These are phyloP conservation scores for Pangasius mekongensis DNA, from an alignment of 2,797 vertebrate species.

Conservation along the genomic window DNA sequence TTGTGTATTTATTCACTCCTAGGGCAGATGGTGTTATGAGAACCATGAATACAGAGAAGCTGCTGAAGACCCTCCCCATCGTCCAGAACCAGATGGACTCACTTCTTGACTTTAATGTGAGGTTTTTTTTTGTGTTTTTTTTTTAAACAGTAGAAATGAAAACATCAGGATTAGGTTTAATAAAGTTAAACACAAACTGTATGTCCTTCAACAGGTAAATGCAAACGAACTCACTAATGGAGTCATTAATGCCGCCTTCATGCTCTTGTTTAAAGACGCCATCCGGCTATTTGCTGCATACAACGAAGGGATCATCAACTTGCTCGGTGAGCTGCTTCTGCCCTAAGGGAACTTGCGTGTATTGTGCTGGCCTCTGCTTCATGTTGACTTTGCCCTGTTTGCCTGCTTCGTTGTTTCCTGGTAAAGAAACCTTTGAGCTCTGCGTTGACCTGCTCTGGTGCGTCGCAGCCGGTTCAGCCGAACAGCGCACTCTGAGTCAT, in stretches of 20 bases:
- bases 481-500: conserved; percentile 35
- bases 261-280: conserved; percentile 97
- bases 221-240: conserved; percentile 96
- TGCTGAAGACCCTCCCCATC: conserved; percentile 92
- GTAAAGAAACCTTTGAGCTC: conserved; percentile 53
- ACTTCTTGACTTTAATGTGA: conserved; percentile 92
- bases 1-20: background rate
- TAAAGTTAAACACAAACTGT: background rate
- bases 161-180: background rate
- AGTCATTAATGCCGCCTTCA: conserved; percentile 96
- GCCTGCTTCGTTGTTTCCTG: conserved; percentile 38
- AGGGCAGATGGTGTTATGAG: conserved; percentile 96
- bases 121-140: conserved; percentile 48
- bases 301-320: conserved; percentile 96
- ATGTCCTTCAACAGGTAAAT: conserved; percentile 80
- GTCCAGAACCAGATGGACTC: conserved; percentile 97
- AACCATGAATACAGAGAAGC: conserved; percentile 94
- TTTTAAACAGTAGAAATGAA: background rate
- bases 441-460: background rate
- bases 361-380: background rate
- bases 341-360: background rate
- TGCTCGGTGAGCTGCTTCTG: conserved; percentile 82
- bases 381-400: conserved; percentile 37
- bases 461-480: background rate
- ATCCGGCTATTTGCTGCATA: conserved; percentile 97